These are phyloP conservation scores for Ctenomys sociabilis DNA, from an alignment of 2,113 vertebrate genomes.

Conservation along the genomic window DNA sequence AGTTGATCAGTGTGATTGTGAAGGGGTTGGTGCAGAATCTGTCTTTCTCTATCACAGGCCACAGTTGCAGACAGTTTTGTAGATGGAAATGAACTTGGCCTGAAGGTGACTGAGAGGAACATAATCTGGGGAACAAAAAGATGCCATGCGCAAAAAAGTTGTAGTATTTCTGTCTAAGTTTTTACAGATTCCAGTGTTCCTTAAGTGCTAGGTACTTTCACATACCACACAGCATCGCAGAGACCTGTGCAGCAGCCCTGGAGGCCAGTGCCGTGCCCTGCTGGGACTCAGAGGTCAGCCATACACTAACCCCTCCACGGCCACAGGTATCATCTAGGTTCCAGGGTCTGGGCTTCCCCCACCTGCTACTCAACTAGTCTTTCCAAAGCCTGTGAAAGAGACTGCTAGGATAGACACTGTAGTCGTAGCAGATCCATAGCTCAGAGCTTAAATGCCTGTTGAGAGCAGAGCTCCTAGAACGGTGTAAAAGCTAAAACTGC, in stretches of 20 bases:
- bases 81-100: conserved; percentile 38
- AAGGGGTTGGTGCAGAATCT: conserved; percentile 41
- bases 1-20: conserved; percentile 28
- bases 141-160: conserved; percentile 60
- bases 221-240: conserved; percentile 56
- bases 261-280: not conserved
- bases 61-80: not conserved
- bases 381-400: conserved; percentile 84
- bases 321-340: conserved; percentile 82
- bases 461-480: conserved; percentile 82
- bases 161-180: conserved; percentile 51
- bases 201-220: conserved; percentile 62
- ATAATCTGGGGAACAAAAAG: not conserved
- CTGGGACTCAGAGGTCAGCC: conserved; percentile 77
- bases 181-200: conserved; percentile 46
- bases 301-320: conserved; percentile 77
- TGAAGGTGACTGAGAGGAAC: conserved; percentile 31
- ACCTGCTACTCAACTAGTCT: conserved; percentile 78
- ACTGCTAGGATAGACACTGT: conserved; percentile 80
- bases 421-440: conserved; percentile 80
- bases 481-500: conserved; percentile 70
- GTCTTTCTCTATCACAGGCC: conserved; percentile 47
- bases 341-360: conserved; percentile 60
- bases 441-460: conserved; percentile 82
- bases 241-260: not conserved